Conservation (phyloP, 2,797 vertebrate species). For the Megaceryle alcyon region DNA sequence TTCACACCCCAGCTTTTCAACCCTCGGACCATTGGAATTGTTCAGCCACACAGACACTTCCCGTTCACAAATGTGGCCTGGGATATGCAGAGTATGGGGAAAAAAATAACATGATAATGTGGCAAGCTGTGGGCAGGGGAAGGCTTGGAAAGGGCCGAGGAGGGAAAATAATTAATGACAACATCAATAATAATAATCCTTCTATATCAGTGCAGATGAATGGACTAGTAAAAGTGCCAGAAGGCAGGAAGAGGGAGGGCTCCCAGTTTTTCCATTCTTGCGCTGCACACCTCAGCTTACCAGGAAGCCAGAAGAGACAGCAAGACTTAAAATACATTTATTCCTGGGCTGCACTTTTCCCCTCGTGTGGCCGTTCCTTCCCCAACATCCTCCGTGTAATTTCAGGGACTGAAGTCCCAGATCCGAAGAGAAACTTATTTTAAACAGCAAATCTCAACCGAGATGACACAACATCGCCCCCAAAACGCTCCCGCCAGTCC, state of each 20-base stretch:
- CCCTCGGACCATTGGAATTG: not conserved
- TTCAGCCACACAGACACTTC: not conserved
- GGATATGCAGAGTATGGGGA: not conserved
- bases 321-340: too few species aligned
- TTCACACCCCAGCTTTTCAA: not conserved
- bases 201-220: not conserved
- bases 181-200: not conserved
- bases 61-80: not conserved
- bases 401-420: not conserved
- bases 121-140: not conserved
- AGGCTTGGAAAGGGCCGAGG: not conserved
- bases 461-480: not conserved
- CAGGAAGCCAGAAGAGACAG: not conserved
- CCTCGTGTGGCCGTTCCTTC: not conserved
- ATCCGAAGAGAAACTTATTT: not conserved
- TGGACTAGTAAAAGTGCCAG: not conserved
- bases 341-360: not conserved
- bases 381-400: not conserved
- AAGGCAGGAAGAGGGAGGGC: not conserved
- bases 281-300: not conserved
- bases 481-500: not conserved
- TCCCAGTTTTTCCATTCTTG: not conserved
- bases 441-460: not conserved
- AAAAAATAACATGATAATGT: not conserved
- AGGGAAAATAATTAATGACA: not conserved